Base-by-base conservation (phyloP, 2,113 vertebrate species). In the Sturnus vulgaris region DNA sequence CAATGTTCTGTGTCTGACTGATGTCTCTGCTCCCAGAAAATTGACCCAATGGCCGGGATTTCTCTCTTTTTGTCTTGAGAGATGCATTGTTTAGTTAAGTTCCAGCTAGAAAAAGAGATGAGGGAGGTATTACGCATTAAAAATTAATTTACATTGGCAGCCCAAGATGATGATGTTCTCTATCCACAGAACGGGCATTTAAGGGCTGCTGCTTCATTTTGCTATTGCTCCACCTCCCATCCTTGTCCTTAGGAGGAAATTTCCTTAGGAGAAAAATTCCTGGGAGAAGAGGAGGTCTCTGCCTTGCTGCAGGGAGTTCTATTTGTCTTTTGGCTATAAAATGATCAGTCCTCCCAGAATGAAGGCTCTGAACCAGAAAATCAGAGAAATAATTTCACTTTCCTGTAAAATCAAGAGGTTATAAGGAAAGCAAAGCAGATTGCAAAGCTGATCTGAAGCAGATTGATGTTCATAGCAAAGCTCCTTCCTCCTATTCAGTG, bases 141-240 rank as follows among this genome's bases (percentile, higher is more conserved):
- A 92, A 93, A 91, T 73, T 80, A 89, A 85, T 93, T 90, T 66
- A 37, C 24, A 24, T 47, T 94, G 82, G 64, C 87, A 95, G 63
- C 37, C 64, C 40, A 7, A 76, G 56, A 33, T 86, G 87, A 95
- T 88, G 64, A 92, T 91, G 61, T 60, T 53, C 16, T 93, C 39
- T 88, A 2, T n/a, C 81, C 90, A 44, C 55, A 66, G 64, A 66
- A 24, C 23, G 35, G n/a, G 39, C 49, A 61, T 42, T 89, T 47
- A 44, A 86, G 53, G 39, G 57, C 55, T 95, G n/a, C 69, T 68
- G 46, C 57, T 92, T 59, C 47, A 10, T 37, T 28, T 85, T 66
- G 21, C 19, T 73, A 6, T 3, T 55, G 27, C 23, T 79, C 25
- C 39, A 68, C 21, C 31, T 92, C 82, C 66, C 33, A 20, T 50